These are phyloP conservation scores for Drosophila repletoides DNA, from an alignment of 1,140 invertebrate genomes.

Conservation along the genomic window DNA sequence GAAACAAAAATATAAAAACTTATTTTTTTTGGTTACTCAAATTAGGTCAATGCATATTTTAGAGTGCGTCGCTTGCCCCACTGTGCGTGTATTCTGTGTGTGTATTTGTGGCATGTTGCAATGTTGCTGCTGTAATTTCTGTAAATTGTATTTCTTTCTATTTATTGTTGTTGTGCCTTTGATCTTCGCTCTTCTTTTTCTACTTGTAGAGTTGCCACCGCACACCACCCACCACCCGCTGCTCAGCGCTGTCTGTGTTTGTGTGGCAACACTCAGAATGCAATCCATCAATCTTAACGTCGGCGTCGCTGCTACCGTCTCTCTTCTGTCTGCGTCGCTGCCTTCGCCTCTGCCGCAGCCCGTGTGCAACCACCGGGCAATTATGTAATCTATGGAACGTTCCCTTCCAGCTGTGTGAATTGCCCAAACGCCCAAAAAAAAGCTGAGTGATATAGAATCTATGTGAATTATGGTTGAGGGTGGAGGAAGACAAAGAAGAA, in stretches of 20 bases:
- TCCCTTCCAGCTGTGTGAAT: conserved; percentile 41
- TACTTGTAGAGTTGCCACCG: conserved; percentile 1
- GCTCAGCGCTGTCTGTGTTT: neutral
- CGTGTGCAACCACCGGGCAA: conserved; percentile 58
- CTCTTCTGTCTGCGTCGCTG: neutral
- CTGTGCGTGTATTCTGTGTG: conserved; percentile 12
- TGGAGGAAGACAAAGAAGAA: no score
- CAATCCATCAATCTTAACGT: conserved; percentile 69
- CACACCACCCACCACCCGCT: conserved; percentile 10
- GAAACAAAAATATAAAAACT: conserved; percentile 24
- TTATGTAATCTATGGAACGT: conserved; percentile 62
- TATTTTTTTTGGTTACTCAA: conserved; percentile 44
- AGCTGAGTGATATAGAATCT: conserved; percentile 1
- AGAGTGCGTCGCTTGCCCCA: conserved; percentile 23
- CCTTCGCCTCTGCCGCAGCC: neutral
- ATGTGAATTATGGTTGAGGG: no score
- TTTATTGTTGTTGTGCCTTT: conserved; percentile 51
- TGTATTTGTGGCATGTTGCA: conserved; percentile 61
- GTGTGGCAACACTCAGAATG: conserved; percentile 72
- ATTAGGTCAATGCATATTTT: conserved; percentile 73
- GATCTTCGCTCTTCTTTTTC: conserved; percentile 60
- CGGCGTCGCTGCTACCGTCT: conserved; percentile 10
- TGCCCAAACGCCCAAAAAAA: conserved; percentile 5
- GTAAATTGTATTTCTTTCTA: conserved; percentile 44
- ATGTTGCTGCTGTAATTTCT: conserved; percentile 41